phyloP scores from a whole-genome alignment of 1,140 invertebrate species.

The Drosophila jambulina region DNA sequence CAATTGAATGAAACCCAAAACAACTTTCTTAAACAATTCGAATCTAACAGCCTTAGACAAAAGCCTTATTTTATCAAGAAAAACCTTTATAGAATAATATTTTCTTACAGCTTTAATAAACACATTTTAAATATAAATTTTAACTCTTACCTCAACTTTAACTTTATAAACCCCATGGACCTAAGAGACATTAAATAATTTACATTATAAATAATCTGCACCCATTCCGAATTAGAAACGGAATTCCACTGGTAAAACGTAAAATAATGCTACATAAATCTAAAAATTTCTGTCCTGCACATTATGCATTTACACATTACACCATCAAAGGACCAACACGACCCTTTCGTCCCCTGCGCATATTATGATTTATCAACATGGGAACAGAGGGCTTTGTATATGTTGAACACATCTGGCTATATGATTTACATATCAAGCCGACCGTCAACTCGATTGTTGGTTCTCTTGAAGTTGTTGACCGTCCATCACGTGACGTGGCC shows the following conservation, averaged over 20 bases:
- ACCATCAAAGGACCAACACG: background rate
- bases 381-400: constrained; percentile 11
- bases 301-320: constrained; percentile 33
- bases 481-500: constrained; percentile 68
- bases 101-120: background rate
- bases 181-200: background rate
- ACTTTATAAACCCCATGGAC: too few relatives aligned
- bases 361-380: constrained; percentile 53
- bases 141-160: background rate
- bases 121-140: background rate
- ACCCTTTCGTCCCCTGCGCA: background rate
- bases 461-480: constrained; percentile 66
- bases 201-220: background rate
- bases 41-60: too few relatives aligned
- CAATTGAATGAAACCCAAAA: too few relatives aligned
- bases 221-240: background rate
- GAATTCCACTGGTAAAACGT: constrained; percentile 2
- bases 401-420: constrained; percentile 55
- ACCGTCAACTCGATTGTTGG: constrained; percentile 49
- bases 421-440: constrained; percentile 71
- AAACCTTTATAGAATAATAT: too few relatives aligned
- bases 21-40: too few relatives aligned
- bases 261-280: constrained; percentile 33
- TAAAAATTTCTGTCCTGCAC: constrained; percentile 22
- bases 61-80: background rate